These are phyloP conservation scores for Ibidorhyncha struthersii DNA, from an alignment of 2,113 vertebrate genomes.

Conservation along the genomic window DNA sequence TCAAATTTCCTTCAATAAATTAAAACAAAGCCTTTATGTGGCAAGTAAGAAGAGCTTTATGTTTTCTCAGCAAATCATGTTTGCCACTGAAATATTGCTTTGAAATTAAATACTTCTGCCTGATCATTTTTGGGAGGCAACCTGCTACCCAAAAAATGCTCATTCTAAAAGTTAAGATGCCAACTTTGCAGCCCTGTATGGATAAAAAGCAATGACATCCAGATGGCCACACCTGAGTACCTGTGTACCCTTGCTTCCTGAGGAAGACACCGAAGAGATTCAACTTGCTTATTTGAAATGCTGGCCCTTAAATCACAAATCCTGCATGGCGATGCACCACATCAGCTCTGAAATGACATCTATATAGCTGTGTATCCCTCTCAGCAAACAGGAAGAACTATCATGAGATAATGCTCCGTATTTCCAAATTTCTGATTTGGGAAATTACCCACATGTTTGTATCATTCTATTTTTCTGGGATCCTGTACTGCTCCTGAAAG, in stretches of 20 bases:
- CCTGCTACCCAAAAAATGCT: not conserved
- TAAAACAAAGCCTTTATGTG: not conserved
- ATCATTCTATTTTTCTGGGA: not conserved
- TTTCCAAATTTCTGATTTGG: not conserved
- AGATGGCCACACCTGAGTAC: fast-evolving
- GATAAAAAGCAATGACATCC: not conserved
- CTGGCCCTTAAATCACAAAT: not conserved
- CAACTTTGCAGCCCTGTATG: not conserved
- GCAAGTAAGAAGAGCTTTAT: not conserved
- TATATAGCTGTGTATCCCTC: not conserved
- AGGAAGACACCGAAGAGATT: not conserved
- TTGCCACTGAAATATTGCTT: not conserved
- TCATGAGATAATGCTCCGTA: not conserved
- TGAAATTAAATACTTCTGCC: not conserved
- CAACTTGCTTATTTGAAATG: not conserved
- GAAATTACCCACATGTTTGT: not conserved
- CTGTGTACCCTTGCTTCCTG: not conserved
- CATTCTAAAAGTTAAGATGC: not conserved
- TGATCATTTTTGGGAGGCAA: not conserved
- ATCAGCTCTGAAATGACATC: not conserved
- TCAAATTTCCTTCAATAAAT: conserved; percentile 11
- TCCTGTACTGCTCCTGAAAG: not conserved
- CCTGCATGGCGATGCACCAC: not conserved
- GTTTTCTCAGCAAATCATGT: not conserved
- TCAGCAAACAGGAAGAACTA: not conserved